Evolutionary conservation across 2,797 vertebrate species (phyloP).

Genomic region (Lepidocolaptes lacrymiger): DNA sequence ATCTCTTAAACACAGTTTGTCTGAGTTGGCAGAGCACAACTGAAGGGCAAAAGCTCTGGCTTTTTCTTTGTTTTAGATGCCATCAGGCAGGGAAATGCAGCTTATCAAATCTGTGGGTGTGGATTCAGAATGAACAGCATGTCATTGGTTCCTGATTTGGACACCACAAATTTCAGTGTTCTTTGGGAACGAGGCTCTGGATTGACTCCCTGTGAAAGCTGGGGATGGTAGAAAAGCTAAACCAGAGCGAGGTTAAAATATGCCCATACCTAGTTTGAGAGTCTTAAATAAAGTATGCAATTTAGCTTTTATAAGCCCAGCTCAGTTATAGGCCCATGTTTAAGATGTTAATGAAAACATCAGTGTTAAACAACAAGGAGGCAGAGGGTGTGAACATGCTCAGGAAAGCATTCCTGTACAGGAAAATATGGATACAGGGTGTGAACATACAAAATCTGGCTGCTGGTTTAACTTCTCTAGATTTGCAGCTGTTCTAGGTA

Average conservation of each 20-base stretch:
- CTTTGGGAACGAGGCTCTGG: neutral
- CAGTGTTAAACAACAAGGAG: neutral
- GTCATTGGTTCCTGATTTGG: neutral
- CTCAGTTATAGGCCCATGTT: neutral
- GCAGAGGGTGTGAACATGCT: neutral
- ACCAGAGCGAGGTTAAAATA: neutral
- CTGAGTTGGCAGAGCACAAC: neutral
- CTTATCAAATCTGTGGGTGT: neutral
- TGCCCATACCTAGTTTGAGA: neutral
- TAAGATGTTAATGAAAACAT: neutral
- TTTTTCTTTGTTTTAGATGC: neutral
- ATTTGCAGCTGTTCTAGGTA: neutral
- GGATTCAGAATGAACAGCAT: neutral
- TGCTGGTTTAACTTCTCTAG: neutral
- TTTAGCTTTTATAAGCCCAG: neutral
- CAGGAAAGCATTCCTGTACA: neutral
- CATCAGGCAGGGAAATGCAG: neutral
- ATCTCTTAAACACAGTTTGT: neutral
- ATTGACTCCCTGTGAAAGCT: neutral
- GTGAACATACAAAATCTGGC: neutral
- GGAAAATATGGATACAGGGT: neutral
- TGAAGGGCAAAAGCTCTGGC: neutral
- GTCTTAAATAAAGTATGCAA: neutral
- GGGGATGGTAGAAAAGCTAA: neutral
- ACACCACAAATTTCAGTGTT: neutral